A percentile compares a stretch with the other conserved stretches of the same genome.
phyloP scores from a whole-genome alignment of 30 jellyfish, hydroid and myxozoan species.

The Nemopilema nomurai region DNA sequence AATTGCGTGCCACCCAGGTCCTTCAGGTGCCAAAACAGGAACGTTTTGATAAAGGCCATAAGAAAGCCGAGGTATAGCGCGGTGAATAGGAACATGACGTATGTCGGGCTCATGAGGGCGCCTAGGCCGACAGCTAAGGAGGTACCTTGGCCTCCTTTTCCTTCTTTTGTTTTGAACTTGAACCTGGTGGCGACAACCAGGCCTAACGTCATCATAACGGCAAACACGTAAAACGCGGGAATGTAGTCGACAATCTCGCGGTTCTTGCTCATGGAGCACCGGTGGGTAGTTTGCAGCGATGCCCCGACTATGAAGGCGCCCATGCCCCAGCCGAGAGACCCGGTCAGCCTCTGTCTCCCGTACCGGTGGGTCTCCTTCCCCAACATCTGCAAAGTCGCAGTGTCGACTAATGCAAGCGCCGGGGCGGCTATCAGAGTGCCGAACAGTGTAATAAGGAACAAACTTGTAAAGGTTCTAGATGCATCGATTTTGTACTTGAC shows the following conservation, averaged over 20 bases:
- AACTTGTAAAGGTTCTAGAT: conserved; percentile 85
- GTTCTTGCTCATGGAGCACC: conserved; percentile 81
- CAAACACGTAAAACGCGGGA: conserved; percentile 96
- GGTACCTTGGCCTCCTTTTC: conserved; percentile 77
- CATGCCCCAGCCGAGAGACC: conserved; percentile 99
- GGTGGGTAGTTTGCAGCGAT: conserved; percentile 93
- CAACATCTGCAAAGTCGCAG: conserved; percentile 95
- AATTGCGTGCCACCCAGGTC: conserved; percentile 95
- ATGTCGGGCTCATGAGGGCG: conserved; percentile 93
- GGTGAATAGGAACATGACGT: conserved; percentile 91
- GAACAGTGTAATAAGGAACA: conserved; percentile 87
- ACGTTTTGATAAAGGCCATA: conserved; percentile 89
- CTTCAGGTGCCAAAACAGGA: conserved; percentile 91
- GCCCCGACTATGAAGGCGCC: conserved; percentile 99
- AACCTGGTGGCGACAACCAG: conserved; percentile 81
- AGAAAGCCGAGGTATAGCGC: conserved; percentile 93
- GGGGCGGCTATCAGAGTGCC: conserved; percentile 98
- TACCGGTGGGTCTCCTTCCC: conserved; percentile 98
- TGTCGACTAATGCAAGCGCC: conserved; percentile 96
- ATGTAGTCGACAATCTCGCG: conserved; percentile 96
- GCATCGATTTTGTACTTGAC: conserved; percentile 92
- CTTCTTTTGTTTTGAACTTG: conserved; percentile 61
- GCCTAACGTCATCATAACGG: conserved; percentile 94
- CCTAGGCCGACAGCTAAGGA: conserved; percentile 88
- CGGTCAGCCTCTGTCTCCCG: conserved; percentile 98